Evolutionary conservation across 2,797 vertebrate species (phyloP), one percentile per base, ranked within the genome.

Genomic region (Platalea minor): DNA sequence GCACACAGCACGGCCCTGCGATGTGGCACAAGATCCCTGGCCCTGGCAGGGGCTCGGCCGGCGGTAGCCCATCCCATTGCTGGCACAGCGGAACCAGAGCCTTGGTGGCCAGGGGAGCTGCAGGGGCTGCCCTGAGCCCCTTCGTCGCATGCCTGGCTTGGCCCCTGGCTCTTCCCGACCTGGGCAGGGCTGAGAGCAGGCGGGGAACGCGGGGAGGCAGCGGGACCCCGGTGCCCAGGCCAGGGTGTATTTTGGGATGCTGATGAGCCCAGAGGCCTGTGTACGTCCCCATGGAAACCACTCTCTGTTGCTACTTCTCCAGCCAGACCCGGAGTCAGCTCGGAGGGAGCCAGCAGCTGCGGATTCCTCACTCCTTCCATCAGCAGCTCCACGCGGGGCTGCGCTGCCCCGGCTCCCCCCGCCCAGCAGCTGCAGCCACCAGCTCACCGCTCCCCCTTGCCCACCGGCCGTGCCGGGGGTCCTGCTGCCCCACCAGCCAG

Each of bases 291-390:
- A 96, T 94, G 89, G 96, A 92, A 97, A 97, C 95, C 11, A 13
- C 25, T 5, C 28, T 93, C 50, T 94, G 96, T 95, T 94, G 87
- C 87, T 61, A 64, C 45, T 89, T 70, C 64, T 48, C 43, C 53
- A 35, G 92, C 74, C 93, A 94, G 95, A 67, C 7, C 41, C 0
- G 2, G 6, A 3, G 88, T 54, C 77, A 82, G 78, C 70, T 37
- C 12, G 1, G 19, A 37, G 59, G 82, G 79, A 83, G 89, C 56
- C 94, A 86, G 95, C 97, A 96, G 97, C 97, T 95, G 97, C 12
- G 24, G 77, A 97, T 98, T 98, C 97, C 95, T 97, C 96, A 79
- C 73, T 85, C 82, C 92, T 98, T 96, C 97, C 98, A 96, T 96
- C 97, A 97, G 96, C 88, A 37, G 80, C 90, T 88, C 76, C 0